phyloP scores from a whole-genome alignment of 2,113 vertebrate genomes.

The Carlito syrichta region DNA sequence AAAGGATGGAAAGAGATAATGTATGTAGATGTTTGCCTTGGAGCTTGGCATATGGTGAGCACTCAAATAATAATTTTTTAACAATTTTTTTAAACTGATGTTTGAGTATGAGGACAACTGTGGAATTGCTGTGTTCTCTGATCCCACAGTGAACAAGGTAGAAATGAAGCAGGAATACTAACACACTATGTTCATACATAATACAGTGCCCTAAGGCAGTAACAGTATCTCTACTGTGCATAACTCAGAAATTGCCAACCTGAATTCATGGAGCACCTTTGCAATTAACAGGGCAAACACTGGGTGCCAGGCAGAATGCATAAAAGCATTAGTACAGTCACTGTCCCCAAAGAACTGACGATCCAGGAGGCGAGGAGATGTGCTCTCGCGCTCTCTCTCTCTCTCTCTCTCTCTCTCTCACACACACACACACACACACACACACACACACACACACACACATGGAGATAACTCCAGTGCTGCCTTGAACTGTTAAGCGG shows the following conservation, averaged over 20 bases:
- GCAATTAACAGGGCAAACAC: not conserved
- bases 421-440: not conserved
- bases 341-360: not conserved
- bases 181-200: not conserved
- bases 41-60: not conserved
- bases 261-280: not conserved
- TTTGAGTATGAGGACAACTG: not conserved
- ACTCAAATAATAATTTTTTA: not conserved
- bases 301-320: not conserved
- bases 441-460: not conserved
- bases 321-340: no score
- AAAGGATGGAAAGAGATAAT: not conserved
- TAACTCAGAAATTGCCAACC: not conserved
- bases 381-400: no score
- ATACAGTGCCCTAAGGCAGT: fast-evolving
- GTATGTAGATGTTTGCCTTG: not conserved
- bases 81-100: not conserved
- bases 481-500: not conserved
- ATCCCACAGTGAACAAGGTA: not conserved
- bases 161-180: not conserved
- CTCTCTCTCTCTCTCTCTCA: no score
- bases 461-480: not conserved
- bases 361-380: not conserved
- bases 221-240: fast-evolving
- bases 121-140: not conserved